Percentiles rank a stretch among this genome's conserved stretches.
Conservation (phyloP, 2,113 vertebrate species). For the Brienomyrus brachyistius region DNA sequence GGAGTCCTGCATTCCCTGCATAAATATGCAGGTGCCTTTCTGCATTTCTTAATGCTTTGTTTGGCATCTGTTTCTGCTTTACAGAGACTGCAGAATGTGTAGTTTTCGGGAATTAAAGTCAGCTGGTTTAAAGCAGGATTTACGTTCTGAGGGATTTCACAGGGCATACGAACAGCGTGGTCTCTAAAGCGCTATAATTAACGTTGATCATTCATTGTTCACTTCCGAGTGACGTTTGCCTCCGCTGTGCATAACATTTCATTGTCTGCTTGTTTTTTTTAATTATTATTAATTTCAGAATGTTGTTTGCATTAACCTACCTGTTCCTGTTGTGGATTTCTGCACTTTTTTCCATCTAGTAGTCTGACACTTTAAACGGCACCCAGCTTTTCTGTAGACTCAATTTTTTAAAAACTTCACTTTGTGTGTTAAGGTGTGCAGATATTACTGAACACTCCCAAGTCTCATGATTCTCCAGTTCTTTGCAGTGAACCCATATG, state of each 20-base stretch:
- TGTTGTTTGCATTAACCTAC: not conserved
- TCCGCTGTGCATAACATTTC: not conserved
- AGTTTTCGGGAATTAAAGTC: not conserved
- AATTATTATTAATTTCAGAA: not conserved
- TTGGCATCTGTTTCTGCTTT: constrained; percentile 37
- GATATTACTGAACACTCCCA: not conserved
- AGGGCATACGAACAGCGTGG: not conserved
- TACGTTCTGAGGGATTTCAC: not conserved
- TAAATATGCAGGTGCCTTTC: constrained; percentile 9
- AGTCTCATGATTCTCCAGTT: not conserved
- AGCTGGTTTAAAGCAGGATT: constrained; percentile 19
- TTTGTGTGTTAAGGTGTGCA: not conserved
- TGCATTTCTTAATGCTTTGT: constrained; percentile 5
- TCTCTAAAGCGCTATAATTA: not conserved
- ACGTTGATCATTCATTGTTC: not conserved
- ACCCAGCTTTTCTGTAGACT: not conserved
- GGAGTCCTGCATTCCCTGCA: constrained; percentile 16
- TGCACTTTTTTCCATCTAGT: not conserved
- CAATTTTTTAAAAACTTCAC: not conserved
- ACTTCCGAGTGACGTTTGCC: not conserved
- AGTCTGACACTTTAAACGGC: not conserved
- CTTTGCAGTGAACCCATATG: not conserved
- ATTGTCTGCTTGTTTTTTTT: not conserved
- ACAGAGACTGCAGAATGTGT: constrained; percentile 22
- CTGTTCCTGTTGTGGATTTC: not conserved